Evolutionary conservation across 2,888 invertebrate genomes (phyloP).

Genomic region (Phengaris arion): DNA sequence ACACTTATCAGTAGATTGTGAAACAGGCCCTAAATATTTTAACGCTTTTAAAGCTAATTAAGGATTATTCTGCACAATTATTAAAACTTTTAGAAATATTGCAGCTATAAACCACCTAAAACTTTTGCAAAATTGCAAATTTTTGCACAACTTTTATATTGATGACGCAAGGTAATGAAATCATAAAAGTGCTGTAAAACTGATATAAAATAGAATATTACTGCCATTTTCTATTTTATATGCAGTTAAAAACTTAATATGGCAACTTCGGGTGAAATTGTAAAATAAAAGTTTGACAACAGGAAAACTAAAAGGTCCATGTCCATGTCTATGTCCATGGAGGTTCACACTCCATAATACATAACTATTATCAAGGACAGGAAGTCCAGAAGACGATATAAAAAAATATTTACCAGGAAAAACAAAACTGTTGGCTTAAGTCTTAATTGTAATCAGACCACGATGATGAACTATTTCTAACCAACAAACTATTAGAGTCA

Average conservation of each 20-base stretch:
- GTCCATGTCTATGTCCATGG: too few relatives aligned
- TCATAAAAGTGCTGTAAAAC: slow-evolving; percentile 12
- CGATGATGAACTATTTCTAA: too few relatives aligned
- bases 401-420: too few relatives aligned
- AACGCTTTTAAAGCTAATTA: not conserved
- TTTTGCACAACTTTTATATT: slow-evolving; percentile 1
- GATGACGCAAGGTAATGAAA: not conserved
- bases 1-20: too few relatives aligned
- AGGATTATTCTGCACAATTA: not conserved
- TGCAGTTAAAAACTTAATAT: slow-evolving; percentile 6
- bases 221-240: slow-evolving; percentile 1
- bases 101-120: not conserved
- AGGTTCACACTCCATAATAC: too few relatives aligned
- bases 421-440: too few relatives aligned
- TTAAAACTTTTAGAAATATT: not conserved
- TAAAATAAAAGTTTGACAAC: not conserved
- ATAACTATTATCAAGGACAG: too few relatives aligned
- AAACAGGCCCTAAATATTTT: not conserved
- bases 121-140: not conserved
- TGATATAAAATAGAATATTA: not conserved
- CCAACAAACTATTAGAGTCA: too few relatives aligned
- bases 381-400: too few relatives aligned
- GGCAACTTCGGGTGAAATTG: not conserved
- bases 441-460: too few relatives aligned
- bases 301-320: not conserved